Evolutionary conservation across 2,113 vertebrate species (phyloP), one percentile per base, ranked within the genome.

Genomic region (Pelecanoides urinatrix): DNA sequence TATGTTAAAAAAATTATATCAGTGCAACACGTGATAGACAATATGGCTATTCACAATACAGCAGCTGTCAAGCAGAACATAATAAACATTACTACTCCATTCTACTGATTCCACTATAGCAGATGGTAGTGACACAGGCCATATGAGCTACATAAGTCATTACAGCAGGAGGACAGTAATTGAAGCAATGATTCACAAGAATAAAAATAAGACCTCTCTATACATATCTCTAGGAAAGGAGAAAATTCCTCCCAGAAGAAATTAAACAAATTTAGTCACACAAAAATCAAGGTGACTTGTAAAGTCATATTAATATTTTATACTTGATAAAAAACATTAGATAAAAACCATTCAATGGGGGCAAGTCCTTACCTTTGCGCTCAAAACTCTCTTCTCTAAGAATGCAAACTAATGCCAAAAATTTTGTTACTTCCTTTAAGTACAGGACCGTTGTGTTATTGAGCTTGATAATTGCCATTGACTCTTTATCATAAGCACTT

Each of bases 361-460:
- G 42, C 5, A n/a, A 52, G 49, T 77, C 45, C 90, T 98, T 97
- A 99, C 99, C 99, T 99, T 99, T 99, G 94, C 99, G 98, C 96
- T 99, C 99, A 92, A 99, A 99, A 98, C 99, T 99, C 97, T 99
- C 99, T 98, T 99, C 99, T 97, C 99, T 98, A 97, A 99, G 99
- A 98, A 99, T 99, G 98, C 99, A 99, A 96, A 99, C 99, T 78
- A 99, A 98, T 15, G 99, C 99, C 95, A 99, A 98, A 98, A 99
- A 99, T 97, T 99, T 99, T 77, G 99, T 99, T 97, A 99, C 99
- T 98, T 99, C 99, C 97, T 99, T 99, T 98, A 99, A 98, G 98
- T 99, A 99, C 86, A 99, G 98, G 96, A 99, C 99, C 11, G 99
- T 99, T 97, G 99, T 99, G 96, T 99, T 99, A 98, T 99, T 99